These are phyloP conservation scores for Oophaga pumilio DNA, from an alignment of 2,113 vertebrate genomes.

Conservation along the genomic window DNA sequence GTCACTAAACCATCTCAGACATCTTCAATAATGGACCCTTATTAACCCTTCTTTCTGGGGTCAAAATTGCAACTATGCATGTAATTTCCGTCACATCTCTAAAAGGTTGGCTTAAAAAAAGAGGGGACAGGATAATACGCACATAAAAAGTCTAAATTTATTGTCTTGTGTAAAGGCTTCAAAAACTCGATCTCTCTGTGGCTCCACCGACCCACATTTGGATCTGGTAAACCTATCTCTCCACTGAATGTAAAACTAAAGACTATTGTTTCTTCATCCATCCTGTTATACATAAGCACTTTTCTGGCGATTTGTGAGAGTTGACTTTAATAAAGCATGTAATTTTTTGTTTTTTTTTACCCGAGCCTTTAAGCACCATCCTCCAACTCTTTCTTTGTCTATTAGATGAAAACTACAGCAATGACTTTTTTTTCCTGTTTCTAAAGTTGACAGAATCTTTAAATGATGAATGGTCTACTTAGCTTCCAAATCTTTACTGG, in stretches of 20 bases:
- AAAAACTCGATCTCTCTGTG: too few relatives aligned
- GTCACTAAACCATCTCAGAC: too few relatives aligned
- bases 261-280: not conserved
- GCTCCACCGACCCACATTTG: too few relatives aligned
- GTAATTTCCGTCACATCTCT: too few relatives aligned
- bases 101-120: too few relatives aligned
- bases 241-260: not conserved
- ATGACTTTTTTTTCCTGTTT: constrained; percentile 16
- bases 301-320: not conserved
- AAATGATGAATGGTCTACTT: constrained; percentile 46
- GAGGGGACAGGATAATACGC: too few relatives aligned
- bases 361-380: not conserved
- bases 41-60: too few relatives aligned
- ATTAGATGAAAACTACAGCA: constrained; percentile 29
- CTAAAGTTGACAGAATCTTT: constrained; percentile 40
- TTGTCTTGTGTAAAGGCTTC: too few relatives aligned
- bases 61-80: too few relatives aligned
- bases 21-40: too few relatives aligned
- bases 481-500: constrained; percentile 42
- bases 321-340: constrained; percentile 10
- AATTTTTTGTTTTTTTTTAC: not conserved
- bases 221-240: not conserved
- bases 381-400: constrained; percentile 26
- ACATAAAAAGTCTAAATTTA: too few relatives aligned
- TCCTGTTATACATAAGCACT: not conserved